These are phyloP conservation scores for Strigamia crassipes DNA, from an alignment of 2,888 invertebrate genomes.

Conservation along the genomic window DNA sequence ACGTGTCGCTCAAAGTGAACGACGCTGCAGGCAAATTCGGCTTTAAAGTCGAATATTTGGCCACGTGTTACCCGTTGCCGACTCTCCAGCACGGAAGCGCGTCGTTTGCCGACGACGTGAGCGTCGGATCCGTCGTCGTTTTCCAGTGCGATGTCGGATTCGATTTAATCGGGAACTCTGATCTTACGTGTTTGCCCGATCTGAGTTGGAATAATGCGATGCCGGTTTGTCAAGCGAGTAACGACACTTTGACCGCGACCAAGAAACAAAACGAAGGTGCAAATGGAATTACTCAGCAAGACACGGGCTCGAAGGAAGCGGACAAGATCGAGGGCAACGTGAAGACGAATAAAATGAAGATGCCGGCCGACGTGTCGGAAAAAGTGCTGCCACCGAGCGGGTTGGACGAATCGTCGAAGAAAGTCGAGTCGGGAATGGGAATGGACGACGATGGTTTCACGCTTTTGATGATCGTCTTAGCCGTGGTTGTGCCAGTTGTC, in stretches of 20 bases:
- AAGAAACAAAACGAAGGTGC: background rate
- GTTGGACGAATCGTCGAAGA: background rate
- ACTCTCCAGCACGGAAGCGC: background rate
- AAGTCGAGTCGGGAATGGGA: background rate
- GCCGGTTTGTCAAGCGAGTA: background rate
- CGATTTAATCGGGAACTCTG: background rate
- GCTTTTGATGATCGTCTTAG: background rate
- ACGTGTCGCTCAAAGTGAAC: background rate
- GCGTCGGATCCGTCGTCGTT: background rate
- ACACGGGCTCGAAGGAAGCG: background rate
- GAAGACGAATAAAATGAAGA: background rate
- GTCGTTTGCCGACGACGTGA: background rate
- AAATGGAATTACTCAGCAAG: background rate
- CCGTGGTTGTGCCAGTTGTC: background rate
- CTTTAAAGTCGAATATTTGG: slow-evolving; percentile 19
- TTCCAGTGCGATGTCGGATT: slow-evolving; percentile 20
- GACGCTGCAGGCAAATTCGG: slow-evolving; percentile 29
- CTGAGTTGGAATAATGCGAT: background rate
- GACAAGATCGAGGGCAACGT: background rate
- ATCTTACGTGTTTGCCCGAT: slow-evolving; percentile 21
- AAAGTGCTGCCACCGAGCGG: background rate
- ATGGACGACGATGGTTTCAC: background rate
- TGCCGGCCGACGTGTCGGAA: background rate
- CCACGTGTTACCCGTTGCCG: background rate
- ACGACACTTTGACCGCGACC: background rate